Evolutionary conservation across 2,888 invertebrate genomes (phyloP).

Genomic region (Drosophila ezoana): DNA sequence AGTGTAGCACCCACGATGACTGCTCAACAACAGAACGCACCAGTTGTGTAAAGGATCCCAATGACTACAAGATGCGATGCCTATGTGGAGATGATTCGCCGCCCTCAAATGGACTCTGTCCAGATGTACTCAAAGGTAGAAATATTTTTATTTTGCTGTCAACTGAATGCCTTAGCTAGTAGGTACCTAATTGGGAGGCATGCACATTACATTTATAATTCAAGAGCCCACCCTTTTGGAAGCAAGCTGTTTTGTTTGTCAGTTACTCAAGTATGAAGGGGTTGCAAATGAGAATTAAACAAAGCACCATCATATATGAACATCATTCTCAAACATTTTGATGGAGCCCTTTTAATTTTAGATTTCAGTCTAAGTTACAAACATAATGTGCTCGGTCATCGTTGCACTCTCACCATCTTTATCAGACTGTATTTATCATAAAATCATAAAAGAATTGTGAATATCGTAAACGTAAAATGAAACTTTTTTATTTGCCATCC

Average conservation of each 20-base stretch:
- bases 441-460: too few species aligned
- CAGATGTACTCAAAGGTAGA: constrained; percentile 88
- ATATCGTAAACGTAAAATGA: too few species aligned
- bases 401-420: too few species aligned
- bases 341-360: constrained; percentile 46
- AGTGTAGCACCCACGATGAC: constrained; percentile 88
- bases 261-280: constrained; percentile 47
- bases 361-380: constrained; percentile 41
- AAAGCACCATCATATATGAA: constrained; percentile 53
- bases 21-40: constrained; percentile 88
- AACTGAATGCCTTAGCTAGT: constrained; percentile 19
- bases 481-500: too few species aligned
- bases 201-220: constrained; percentile 66
- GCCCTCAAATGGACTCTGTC: constrained; percentile 89
- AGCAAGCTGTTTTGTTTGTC: constrained; percentile 39
- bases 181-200: constrained; percentile 64
- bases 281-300: constrained; percentile 78
- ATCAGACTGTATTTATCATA: too few species aligned
- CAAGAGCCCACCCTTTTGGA: constrained; percentile 38
- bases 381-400: background rate
- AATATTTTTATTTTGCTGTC: background rate
- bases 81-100: constrained; percentile 89
- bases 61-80: constrained; percentile 88
- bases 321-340: background rate
- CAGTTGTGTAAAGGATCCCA: constrained; percentile 88